Conservation (phyloP, 2,113 vertebrate species). For the mouse (Mus musculus) region GRCm39 chr16:25052501-25053000, state of each 20-base stretch:
- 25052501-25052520: background rate
- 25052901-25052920: background rate
- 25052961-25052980: background rate
- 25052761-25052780: background rate
- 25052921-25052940: background rate
- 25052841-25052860: background rate
- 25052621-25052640: background rate
- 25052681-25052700: background rate
- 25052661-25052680: background rate
- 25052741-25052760: background rate
- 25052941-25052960: background rate
- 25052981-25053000: background rate
- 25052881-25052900: background rate
- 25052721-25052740: background rate
- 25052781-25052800: background rate
- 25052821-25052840: background rate
- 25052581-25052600: background rate
- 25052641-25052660: background rate
- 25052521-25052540: background rate
- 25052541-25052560: background rate
- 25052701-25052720: background rate
- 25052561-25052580: background rate
- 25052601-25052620: background rate
- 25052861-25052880: background rate
- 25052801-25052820: background rate